Evolutionary conservation across 2,888 invertebrate genomes (phyloP).

Genomic region (Agonum fuliginosum): DNA sequence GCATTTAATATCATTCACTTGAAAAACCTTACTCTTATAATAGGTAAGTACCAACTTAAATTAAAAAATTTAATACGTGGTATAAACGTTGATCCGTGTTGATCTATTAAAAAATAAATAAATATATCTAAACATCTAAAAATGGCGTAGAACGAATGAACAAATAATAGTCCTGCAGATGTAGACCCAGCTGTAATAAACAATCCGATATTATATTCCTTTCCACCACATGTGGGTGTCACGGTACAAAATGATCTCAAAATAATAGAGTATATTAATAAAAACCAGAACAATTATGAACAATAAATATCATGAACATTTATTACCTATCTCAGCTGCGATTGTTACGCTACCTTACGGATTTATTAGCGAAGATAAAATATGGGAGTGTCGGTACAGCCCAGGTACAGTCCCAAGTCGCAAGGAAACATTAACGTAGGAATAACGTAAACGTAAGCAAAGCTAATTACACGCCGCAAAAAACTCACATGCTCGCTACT

Average conservation of each 20-base stretch:
- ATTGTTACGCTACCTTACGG: slow-evolving; percentile 56
- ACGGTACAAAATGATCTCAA: slow-evolving; percentile 4
- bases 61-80: too few relatives aligned
- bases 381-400: slow-evolving; percentile 54
- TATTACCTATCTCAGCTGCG: background rate
- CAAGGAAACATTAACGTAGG: background rate
- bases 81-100: too few relatives aligned
- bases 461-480: slow-evolving; percentile 34
- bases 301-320: slow-evolving; percentile 19
- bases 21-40: too few relatives aligned
- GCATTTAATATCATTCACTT: too few relatives aligned
- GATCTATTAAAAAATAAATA: background rate
- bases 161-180: too few relatives aligned
- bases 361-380: slow-evolving; percentile 50
- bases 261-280: slow-evolving; percentile 22
- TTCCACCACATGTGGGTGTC: slow-evolving; percentile 26
- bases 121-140: background rate
- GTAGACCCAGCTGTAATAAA: background rate
- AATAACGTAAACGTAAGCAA: slow-evolving; percentile 3
- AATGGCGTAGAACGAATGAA: background rate
- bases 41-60: too few relatives aligned
- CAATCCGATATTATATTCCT: slow-evolving; percentile 9
- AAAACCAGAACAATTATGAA: slow-evolving; percentile 37
- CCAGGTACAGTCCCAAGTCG: slow-evolving; percentile 5
- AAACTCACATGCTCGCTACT: slow-evolving; percentile 31